Evolutionary conservation across 2,113 vertebrate genomes (phyloP).

Genomic region (Casuarius casuarius): DNA sequence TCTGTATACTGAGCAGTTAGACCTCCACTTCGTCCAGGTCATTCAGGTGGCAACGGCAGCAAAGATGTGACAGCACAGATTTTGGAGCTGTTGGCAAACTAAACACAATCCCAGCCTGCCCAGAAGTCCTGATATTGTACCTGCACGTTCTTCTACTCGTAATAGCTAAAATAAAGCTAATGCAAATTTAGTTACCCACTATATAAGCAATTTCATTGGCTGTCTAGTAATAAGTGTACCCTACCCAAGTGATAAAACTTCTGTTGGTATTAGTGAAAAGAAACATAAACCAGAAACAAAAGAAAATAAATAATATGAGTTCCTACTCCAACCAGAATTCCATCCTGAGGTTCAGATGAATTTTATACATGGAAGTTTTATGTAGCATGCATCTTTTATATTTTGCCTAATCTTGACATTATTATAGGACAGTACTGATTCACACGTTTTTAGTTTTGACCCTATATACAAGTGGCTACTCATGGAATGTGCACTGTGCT

Average conservation of each 20-base stretch:
- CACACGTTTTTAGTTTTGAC: fast-evolving
- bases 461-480: neutral
- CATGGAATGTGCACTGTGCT: neutral
- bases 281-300: neutral
- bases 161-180: neutral
- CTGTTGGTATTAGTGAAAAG: neutral
- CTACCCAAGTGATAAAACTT: neutral
- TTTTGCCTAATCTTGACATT: neutral
- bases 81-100: neutral
- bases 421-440: neutral
- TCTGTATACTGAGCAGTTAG: neutral
- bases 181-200: neutral
- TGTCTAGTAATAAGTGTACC: neutral
- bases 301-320: neutral
- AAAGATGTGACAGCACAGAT: neutral
- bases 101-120: neutral
- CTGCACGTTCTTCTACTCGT: neutral
- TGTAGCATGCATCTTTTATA: neutral
- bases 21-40: neutral
- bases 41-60: neutral
- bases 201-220: neutral
- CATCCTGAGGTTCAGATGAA: neutral
- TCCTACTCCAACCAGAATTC: neutral
- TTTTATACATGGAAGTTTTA: neutral
- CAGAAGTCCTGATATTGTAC: neutral